Evolutionary conservation across 2,888 invertebrate genomes (phyloP).

Genomic region (Drosophila meridionalis): DNA sequence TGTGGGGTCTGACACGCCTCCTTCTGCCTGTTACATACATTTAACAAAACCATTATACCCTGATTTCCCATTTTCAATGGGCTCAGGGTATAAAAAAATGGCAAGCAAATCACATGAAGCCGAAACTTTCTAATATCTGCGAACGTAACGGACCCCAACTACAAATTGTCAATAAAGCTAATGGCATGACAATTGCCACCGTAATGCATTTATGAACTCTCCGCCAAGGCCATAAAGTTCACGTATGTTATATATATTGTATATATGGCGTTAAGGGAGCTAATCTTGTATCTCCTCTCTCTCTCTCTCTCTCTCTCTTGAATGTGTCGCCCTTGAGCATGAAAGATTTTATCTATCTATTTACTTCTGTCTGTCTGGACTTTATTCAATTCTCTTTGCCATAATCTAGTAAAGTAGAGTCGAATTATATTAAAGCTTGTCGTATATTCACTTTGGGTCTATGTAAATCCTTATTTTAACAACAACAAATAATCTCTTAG

Average conservation of each 20-base stretch:
- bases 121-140: constrained; percentile 4
- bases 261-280: background rate
- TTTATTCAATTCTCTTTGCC: background rate
- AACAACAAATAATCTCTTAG: too few relatives aligned
- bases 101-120: constrained; percentile 9
- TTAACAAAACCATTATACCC: too few relatives aligned
- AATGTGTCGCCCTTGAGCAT: background rate
- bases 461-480: too few relatives aligned
- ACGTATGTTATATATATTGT: background rate
- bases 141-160: background rate
- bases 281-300: background rate
- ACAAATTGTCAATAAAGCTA: constrained; percentile 17
- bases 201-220: constrained; percentile 12
- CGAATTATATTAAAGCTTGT: too few relatives aligned
- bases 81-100: too few relatives aligned
- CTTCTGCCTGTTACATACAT: too few relatives aligned
- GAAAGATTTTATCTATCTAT: background rate
- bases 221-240: background rate
- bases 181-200: constrained; percentile 11
- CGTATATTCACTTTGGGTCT: too few relatives aligned
- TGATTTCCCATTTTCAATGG: too few relatives aligned
- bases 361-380: background rate
- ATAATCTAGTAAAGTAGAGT: background rate
- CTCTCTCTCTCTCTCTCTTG: background rate
- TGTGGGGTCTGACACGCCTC: too few relatives aligned